Base-by-base conservation (phyloP, 2,113 vertebrate species). In the Anolis carolinensis region DNA sequence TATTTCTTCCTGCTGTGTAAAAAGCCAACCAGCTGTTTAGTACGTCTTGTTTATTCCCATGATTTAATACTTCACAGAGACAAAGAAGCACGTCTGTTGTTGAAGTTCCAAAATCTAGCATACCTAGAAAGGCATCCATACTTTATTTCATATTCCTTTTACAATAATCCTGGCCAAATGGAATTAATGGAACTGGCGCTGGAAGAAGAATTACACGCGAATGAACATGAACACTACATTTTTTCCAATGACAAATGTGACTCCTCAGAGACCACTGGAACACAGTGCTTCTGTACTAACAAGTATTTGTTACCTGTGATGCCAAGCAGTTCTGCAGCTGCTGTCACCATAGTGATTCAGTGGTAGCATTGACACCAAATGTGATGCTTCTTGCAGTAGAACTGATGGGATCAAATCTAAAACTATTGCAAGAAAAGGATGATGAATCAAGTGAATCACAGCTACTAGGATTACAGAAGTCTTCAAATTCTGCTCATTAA, bases 341-440 rank as follows among this genome's bases (percentile, higher is more conserved):
- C 59, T 0, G 2, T 48, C 0, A 0, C 80, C 90, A 90, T 44
- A 95, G 96, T 25, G 93, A 96, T 85, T 90, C 94, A 0, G 1
- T 67, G 0, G 7, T 95, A 86, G 68, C 55, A 4, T 79, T 89
- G 48, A 82, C 88, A 34, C 14, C 82, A 82, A 84, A 75, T 1
- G 1, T 70, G 30, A 73, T 39, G 1, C 83, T 93, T 89, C 62
- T 91, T 91, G 79, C 44, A 78, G 39, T 6, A 13, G 81, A 75
- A 39, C 23, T 0, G 0, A 5, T 63, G 76, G 25, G 32, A 14
- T 67, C 48, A 32, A 77, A 25, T 0, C 0, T 0, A 0, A 27
- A 48, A 39, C 9, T 0, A 32, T 30, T 74, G 25, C 55, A 30
- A 27, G 2, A n/a, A 1, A 14, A 68, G 8, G 63, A 55, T 71